Percentiles rank a stretch among this genome's conserved stretches.
Evolutionary conservation across 2,888 invertebrate species (phyloP).

Genomic region (Diogma glabrata): DNA sequence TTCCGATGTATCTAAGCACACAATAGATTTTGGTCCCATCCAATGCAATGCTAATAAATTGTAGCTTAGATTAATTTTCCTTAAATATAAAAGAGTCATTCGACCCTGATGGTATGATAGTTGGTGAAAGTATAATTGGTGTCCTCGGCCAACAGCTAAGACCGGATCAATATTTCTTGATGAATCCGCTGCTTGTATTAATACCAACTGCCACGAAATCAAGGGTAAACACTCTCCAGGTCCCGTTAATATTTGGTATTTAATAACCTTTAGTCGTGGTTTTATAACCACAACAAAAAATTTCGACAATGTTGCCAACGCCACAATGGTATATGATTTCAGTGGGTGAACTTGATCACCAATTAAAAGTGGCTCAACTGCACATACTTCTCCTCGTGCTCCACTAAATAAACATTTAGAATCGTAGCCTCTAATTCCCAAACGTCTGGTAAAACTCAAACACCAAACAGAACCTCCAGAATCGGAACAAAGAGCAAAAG

Average conservation of each 20-base stretch:
- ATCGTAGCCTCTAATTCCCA: constrained; percentile 80
- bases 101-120: constrained; percentile 30
- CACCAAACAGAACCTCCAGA: constrained; percentile 95
- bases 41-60: constrained; percentile 66
- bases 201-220: constrained; percentile 84
- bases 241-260: constrained; percentile 63
- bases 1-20: constrained; percentile 72
- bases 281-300: constrained; percentile 66
- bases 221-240: constrained; percentile 73
- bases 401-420: constrained; percentile 94
- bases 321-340: constrained; percentile 66
- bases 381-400: constrained; percentile 86
- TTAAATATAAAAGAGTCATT: constrained; percentile 50
- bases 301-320: constrained; percentile 84
- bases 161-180: constrained; percentile 68
- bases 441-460: constrained; percentile 72
- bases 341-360: constrained; percentile 48
- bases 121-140: constrained; percentile 75
- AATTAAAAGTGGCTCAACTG: constrained; percentile 52
- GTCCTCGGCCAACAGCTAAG: constrained; percentile 78
- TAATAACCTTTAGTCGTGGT: constrained; percentile 64
- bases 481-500: constrained; percentile 72
- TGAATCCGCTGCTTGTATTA: constrained; percentile 60
- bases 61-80: constrained; percentile 58
- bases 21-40: constrained; percentile 73